These are phyloP conservation scores for Labeo rohita DNA, from an alignment of 2,113 vertebrate genomes.

Conservation along the genomic window DNA sequence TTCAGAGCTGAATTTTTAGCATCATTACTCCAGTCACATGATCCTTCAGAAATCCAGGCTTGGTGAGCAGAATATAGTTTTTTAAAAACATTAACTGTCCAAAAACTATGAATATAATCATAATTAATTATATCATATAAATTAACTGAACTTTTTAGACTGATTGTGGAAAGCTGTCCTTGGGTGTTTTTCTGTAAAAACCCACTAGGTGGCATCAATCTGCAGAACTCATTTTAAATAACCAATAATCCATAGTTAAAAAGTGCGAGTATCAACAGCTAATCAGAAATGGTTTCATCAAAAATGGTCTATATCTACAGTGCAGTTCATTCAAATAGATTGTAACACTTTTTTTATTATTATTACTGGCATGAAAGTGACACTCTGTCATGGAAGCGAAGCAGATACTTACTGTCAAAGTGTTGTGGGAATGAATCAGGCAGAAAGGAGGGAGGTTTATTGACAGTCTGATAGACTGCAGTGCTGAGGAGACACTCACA, in stretches of 20 bases:
- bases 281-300: background rate
- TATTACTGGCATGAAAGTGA: background rate
- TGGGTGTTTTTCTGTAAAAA: background rate
- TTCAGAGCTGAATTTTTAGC: no score
- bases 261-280: background rate
- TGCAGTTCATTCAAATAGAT: background rate
- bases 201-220: slow-evolving; percentile 14
- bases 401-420: background rate
- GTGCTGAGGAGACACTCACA: slow-evolving; percentile 27
- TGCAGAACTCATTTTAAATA: background rate
- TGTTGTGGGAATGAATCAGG: slow-evolving; percentile 25
- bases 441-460: slow-evolving; percentile 1
- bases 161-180: background rate
- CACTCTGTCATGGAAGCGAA: background rate
- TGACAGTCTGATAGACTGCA: slow-evolving; percentile 39
- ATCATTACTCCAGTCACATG: no score
- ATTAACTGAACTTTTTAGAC: background rate
- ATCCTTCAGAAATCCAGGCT: no score
- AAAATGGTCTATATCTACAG: background rate
- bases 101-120: no score
- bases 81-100: no score
- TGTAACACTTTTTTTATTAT: background rate
- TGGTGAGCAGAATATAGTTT: no score
- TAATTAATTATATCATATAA: background rate
- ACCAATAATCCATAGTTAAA: background rate